Evolutionary conservation across 1,140 invertebrate species (phyloP).

Genomic region (Aphaenogaster floridana): DNA sequence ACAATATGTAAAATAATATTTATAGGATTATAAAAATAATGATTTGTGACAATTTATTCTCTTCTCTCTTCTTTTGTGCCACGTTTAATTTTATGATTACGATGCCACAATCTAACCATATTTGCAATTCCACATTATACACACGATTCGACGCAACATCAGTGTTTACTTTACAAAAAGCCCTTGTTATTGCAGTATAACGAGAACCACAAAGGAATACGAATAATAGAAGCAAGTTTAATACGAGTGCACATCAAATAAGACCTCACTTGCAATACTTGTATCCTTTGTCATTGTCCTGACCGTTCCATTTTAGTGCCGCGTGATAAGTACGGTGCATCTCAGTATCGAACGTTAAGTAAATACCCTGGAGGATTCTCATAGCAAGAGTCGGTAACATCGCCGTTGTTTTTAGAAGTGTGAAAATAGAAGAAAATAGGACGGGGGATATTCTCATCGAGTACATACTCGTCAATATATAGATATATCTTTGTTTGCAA

Average conservation of each 20-base stretch:
- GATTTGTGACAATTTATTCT: not conserved
- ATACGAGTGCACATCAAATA: conserved; percentile 33
- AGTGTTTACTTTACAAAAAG: conserved; percentile 56
- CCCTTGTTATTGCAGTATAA: conserved; percentile 56
- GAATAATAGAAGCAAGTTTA: conserved; percentile 26
- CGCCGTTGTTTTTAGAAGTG: conserved; percentile 38
- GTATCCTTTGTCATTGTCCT: conserved; percentile 31
- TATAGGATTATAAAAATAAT: not conserved
- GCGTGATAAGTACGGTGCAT: conserved; percentile 32
- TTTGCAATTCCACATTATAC: conserved; percentile 35
- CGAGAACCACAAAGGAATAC: not conserved
- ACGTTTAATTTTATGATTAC: conserved; percentile 15
- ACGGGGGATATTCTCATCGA: not conserved
- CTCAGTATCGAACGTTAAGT: conserved; percentile 34
- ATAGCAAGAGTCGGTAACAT: conserved; percentile 20
- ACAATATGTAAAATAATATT: not conserved
- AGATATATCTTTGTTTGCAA: conserved; percentile 6
- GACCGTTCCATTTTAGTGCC: conserved; percentile 11
- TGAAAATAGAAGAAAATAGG: conserved; percentile 43
- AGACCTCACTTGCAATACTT: conserved; percentile 18
- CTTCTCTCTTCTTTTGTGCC: not conserved
- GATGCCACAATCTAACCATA: conserved; percentile 8
- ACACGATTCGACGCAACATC: conserved; percentile 25
- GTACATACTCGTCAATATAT: not conserved
- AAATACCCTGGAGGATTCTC: conserved; percentile 35